These are phyloP conservation scores for Notocelia uddmanniana DNA, from an alignment of 2,888 invertebrate species.

Conservation along the genomic window DNA sequence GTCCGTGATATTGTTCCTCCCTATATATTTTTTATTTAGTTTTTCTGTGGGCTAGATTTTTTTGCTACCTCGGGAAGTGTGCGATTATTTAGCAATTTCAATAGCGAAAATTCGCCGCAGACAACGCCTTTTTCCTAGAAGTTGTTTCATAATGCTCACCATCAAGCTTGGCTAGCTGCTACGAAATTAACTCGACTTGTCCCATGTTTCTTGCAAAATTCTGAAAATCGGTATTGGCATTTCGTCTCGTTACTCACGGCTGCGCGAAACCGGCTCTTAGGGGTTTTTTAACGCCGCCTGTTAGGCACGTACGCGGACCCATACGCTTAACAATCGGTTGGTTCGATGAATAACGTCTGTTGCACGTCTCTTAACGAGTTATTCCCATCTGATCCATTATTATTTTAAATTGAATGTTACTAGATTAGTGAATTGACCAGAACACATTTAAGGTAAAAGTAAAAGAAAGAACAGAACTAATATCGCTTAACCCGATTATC, in stretches of 20 bases:
- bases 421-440: too few relatives aligned
- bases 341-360: background rate
- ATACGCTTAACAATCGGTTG: constrained; percentile 34
- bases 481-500: too few relatives aligned
- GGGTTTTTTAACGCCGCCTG: constrained; percentile 41
- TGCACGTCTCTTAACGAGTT: background rate
- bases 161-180: background rate
- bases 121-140: background rate
- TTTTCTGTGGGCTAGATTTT: too few relatives aligned
- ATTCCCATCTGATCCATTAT: background rate
- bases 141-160: background rate
- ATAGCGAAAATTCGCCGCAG: background rate
- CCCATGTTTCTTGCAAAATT: background rate
- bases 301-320: constrained; percentile 42
- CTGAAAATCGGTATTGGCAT: constrained; percentile 27
- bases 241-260: constrained; percentile 30
- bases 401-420: background rate
- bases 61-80: too few relatives aligned
- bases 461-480: too few relatives aligned
- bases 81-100: background rate
- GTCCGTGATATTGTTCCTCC: too few relatives aligned
- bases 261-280: constrained; percentile 28
- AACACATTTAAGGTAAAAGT: too few relatives aligned
- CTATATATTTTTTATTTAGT: too few relatives aligned
- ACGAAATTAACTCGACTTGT: background rate